Evolutionary conservation across 2,113 vertebrate genomes (phyloP).

Genomic region (Podarcis raffonei): DNA sequence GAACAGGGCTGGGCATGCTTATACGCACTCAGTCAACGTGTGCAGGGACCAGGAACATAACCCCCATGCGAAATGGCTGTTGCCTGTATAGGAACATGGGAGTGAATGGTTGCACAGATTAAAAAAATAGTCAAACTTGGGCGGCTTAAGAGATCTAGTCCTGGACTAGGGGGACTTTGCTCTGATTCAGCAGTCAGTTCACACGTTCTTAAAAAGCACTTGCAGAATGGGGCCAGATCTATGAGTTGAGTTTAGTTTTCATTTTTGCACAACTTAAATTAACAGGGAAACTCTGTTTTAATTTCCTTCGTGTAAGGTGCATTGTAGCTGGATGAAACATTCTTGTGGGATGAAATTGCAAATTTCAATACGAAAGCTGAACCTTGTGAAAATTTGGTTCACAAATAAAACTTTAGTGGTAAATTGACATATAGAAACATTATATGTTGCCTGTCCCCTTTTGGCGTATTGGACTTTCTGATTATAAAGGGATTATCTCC

Average conservation of each 20-base stretch:
- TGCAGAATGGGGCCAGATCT: not conserved
- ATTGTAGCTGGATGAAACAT: not conserved
- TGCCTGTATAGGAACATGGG: too few relatives aligned
- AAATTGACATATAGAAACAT: too few relatives aligned
- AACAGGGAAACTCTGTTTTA: not conserved
- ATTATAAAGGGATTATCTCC: conserved; percentile 30
- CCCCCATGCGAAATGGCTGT: too few relatives aligned
- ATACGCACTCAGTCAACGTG: too few relatives aligned
- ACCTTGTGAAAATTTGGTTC: not conserved
- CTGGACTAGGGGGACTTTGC: not conserved
- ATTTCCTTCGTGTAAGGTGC: not conserved
- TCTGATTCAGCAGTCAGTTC: not conserved
- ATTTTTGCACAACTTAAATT: not conserved
- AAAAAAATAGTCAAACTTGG: too few relatives aligned
- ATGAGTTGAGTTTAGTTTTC: not conserved
- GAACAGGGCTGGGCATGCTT: too few relatives aligned
- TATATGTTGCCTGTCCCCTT: too few relatives aligned
- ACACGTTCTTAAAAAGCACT: not conserved
- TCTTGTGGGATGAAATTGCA: not conserved
- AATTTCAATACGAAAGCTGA: not conserved
- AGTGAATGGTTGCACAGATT: too few relatives aligned
- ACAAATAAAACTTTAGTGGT: not conserved
- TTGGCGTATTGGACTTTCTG: conserved; percentile 18
- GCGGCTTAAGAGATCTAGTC: too few relatives aligned
- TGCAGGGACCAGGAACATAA: too few relatives aligned